Conservation (phyloP, 1,140 invertebrate species). For the Bombus balteatus region DNA sequence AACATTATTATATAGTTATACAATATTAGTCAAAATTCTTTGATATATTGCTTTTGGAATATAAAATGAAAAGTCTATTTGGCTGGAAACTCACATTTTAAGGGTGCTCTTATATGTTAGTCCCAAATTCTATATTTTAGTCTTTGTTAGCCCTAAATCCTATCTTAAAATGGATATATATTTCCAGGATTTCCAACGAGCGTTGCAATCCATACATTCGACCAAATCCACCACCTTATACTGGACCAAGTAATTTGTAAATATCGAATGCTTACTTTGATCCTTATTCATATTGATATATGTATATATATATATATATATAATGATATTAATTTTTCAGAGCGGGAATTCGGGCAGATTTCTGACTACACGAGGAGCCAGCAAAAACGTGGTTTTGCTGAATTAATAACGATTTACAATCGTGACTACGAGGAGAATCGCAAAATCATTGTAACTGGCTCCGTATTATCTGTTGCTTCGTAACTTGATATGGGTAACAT, state of each 20-base stretch:
- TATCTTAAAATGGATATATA: background rate
- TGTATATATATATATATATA: too few species aligned
- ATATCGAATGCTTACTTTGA: constrained; percentile 44
- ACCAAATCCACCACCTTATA: constrained; percentile 80
- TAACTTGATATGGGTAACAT: background rate
- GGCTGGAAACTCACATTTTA: too few species aligned
- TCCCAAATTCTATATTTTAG: background rate
- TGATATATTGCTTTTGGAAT: too few species aligned
- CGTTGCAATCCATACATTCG: constrained; percentile 78
- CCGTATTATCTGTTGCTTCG: constrained; percentile 42
- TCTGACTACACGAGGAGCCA: constrained; percentile 82
- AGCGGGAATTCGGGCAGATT: constrained; percentile 73
- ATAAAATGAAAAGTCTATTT: too few species aligned
- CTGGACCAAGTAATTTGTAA: constrained; percentile 77
- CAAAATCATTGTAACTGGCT: constrained; percentile 74
- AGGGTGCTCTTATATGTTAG: too few species aligned
- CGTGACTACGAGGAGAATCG: constrained; percentile 26
- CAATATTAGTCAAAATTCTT: too few species aligned
- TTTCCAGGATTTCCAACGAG: constrained; percentile 70
- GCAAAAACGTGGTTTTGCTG: constrained; percentile 81
- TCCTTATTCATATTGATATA: background rate
- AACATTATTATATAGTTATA: too few species aligned
- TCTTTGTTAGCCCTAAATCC: too few species aligned
- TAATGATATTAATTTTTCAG: constrained; percentile 53
- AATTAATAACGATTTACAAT: constrained; percentile 48